phyloP scores from a whole-genome alignment of 2,113 vertebrate genomes.

The Alaudala cheleensis region DNA sequence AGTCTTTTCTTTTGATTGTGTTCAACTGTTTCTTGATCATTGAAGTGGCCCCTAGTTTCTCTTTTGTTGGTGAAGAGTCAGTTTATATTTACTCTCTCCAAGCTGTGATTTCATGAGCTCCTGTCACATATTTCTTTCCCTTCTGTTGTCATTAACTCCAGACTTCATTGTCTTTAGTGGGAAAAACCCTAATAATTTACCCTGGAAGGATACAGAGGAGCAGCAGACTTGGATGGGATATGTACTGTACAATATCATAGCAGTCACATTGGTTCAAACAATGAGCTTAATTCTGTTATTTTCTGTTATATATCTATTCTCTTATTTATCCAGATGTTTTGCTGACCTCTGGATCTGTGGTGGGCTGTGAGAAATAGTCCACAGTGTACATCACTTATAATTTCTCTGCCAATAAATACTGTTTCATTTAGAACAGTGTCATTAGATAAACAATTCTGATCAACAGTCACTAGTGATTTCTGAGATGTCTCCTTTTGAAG shows the following conservation, averaged over 20 bases:
- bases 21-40: not conserved
- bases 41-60: not conserved
- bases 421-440: not conserved
- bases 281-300: not conserved
- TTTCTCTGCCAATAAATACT: not conserved
- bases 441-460: not conserved
- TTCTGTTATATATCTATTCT: not conserved
- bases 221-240: not conserved
- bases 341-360: not conserved
- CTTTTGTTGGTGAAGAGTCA: not conserved
- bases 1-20: not conserved
- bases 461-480: not conserved
- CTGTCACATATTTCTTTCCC: not conserved
- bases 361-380: not conserved
- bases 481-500: not conserved
- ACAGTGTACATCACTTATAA: not conserved
- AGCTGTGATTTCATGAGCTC: not conserved
- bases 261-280: not conserved
- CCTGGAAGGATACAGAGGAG: not conserved
- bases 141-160: not conserved
- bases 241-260: not conserved
- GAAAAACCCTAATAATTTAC: not conserved
- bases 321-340: not conserved
- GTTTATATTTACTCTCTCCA: not conserved
- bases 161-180: not conserved